Base-by-base conservation (phyloP, 2,113 vertebrate species). In the Sinosuthora webbiana region DNA sequence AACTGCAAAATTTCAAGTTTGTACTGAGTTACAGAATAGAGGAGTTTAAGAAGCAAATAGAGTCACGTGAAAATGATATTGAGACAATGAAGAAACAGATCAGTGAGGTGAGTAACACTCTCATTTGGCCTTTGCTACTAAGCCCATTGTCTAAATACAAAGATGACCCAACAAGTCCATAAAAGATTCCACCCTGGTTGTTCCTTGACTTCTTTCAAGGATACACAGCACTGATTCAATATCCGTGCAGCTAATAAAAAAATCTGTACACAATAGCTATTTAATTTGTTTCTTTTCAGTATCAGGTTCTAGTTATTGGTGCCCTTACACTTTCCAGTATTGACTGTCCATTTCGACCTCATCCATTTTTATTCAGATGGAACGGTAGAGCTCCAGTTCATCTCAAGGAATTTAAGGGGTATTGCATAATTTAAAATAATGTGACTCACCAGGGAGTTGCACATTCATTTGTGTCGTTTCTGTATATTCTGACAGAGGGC, bases 1-100 rank as follows among this genome's bases (percentile, higher is more conserved):
- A 99, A 50, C 97, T 99, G 84, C 98, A 98, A 95, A 99, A 99
- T 94, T 96, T 99, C 76, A 99, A 98, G 92, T 99, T 98, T 96
- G 96, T 99, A 70, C 96, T 99, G 14, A 98, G 98, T 94, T 98
- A 98, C 94, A 99, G 98, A 97, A 97, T 98, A 93, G 98, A 98
- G 27, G 98, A 99, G 27, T 94, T 99, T 81, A 98, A 98, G 94
- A 98, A 98, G 67, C 98, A 98, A 95, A 98, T 97, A 41, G 98
- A 98, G 83, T 98, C 98, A 27, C 98, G 97, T 57, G 98, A 99
- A 91, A 98, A 98, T 3, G 98, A 99, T 64, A 98, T 98, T 84
- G 98, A 95, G 42, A 95, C 73, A 91, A 98, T 98, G 98, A 98
- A 98, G 93, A 98, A 98, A 64, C 98, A 97, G 95, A 99, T 99